These are phyloP conservation scores for Montipora foliosa DNA, from an alignment of 64 coral and sea anemone genomes.

Conservation along the genomic window DNA sequence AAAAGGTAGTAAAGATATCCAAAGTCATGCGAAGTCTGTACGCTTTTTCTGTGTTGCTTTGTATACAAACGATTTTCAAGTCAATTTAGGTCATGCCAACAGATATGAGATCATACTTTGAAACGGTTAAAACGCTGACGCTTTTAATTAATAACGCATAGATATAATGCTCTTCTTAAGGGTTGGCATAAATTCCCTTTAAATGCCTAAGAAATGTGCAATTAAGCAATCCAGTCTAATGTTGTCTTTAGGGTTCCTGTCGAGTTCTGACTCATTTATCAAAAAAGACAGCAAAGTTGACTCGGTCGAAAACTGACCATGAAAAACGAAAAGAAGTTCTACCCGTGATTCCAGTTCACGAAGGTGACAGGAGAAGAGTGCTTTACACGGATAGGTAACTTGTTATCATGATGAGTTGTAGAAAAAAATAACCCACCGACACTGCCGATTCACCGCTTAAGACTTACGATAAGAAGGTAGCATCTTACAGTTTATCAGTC, in stretches of 20 bases:
- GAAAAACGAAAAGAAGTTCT: conserved; percentile 41
- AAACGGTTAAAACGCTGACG: no score
- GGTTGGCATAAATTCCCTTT: no score
- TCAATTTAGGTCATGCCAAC: no score
- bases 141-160: background rate
- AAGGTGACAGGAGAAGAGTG: conserved; percentile 73
- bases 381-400: conserved; percentile 75
- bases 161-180: no score
- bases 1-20: background rate
- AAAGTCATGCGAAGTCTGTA: background rate
- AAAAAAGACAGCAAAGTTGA: conserved; percentile 68
- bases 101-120: no score
- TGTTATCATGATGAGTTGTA: background rate
- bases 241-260: conserved; percentile 78
- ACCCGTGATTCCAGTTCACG: conserved; percentile 79
- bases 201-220: background rate
- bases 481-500: no score
- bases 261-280: conserved; percentile 83
- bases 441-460: no score
- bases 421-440: no score
- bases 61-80: no score
- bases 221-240: background rate
- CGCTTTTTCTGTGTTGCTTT: background rate
- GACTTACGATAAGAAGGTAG: no score
- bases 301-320: conserved; percentile 15